Evolutionary conservation across 1,140 invertebrate genomes (phyloP), one percentile per base, ranked within the genome.

Genomic region (Bicyclus anynana): DNA sequence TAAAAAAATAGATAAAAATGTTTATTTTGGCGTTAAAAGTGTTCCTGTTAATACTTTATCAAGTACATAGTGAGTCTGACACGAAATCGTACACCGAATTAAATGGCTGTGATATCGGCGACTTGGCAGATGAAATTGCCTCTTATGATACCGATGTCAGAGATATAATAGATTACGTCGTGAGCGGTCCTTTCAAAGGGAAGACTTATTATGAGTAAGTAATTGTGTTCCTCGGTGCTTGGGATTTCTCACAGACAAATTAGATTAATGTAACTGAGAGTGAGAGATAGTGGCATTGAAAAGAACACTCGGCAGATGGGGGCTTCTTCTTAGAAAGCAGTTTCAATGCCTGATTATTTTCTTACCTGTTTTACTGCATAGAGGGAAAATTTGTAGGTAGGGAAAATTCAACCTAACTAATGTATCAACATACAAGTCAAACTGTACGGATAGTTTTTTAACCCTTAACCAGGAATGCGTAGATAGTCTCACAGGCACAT

Each of bases 161-260:
- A 55, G 68, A 74, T 67, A 94, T 94, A 65, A 89, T 94, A 38
- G 77, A 92, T 26, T 82, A 89, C 47, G 84, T 91, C 1, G 65
- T 90, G 0, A 73, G 87, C 55, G 94, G 94, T 6, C 74, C 79
- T 4, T 87, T 85, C 53, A 87, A 87, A 76, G 77, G 82, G 61
- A 77, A 81, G 78, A 69, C 64, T 12, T 69, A 67, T 54, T 46
- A 69, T 50, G 64, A 69, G 67, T 85, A 58, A 79, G 82, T 78
- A 68, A 65, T 74, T 20, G 5, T 44, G 40, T 44, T 20, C 10
- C 40, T 44, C 20, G 29, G n/a, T 33, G 29, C 29, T 33, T 12
- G 4, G 0, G 12, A 33, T 33, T 12, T 9, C 5, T 33, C 23
- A 23, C 23, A 23, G 23, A 23, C 7, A 23, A 4, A 23, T 23